Conservation (phyloP, 2,888 invertebrate genomes). For the Lasiommata megera region DNA sequence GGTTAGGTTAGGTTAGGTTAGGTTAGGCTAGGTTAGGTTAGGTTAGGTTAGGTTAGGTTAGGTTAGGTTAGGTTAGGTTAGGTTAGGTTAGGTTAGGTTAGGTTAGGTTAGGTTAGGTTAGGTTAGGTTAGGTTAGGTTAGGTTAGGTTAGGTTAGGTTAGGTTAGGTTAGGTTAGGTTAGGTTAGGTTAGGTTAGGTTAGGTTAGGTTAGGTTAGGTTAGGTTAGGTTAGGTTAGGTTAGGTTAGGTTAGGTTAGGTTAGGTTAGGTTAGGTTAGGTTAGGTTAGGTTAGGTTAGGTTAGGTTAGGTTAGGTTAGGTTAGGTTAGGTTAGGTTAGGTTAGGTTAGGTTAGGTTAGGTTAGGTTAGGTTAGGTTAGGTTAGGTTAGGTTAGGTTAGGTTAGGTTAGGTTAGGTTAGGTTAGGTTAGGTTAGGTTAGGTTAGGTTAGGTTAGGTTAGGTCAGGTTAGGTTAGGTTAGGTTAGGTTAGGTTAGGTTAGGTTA, state of each 20-base stretch:
- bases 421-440: constrained; percentile 40
- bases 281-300: constrained; percentile 40
- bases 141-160: constrained; percentile 39
- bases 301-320: constrained; percentile 39
- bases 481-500: constrained; percentile 39
- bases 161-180: constrained; percentile 38
- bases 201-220: constrained; percentile 36
- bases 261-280: constrained; percentile 39
- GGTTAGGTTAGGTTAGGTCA: constrained; percentile 39
- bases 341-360: constrained; percentile 41
- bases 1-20: constrained; percentile 36
- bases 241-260: constrained; percentile 38
- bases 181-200: constrained; percentile 38
- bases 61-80: constrained; percentile 41
- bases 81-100: constrained; percentile 40
- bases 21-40: constrained; percentile 39
- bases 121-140: constrained; percentile 41
- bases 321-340: constrained; percentile 39
- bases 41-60: constrained; percentile 40
- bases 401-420: constrained; percentile 39
- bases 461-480: constrained; percentile 36
- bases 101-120: constrained; percentile 39
- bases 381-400: constrained; percentile 39
- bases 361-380: constrained; percentile 42
- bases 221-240: constrained; percentile 38